Conservation (phyloP, 2,797 vertebrate species). For the Trachops cirrhosus region DNA sequence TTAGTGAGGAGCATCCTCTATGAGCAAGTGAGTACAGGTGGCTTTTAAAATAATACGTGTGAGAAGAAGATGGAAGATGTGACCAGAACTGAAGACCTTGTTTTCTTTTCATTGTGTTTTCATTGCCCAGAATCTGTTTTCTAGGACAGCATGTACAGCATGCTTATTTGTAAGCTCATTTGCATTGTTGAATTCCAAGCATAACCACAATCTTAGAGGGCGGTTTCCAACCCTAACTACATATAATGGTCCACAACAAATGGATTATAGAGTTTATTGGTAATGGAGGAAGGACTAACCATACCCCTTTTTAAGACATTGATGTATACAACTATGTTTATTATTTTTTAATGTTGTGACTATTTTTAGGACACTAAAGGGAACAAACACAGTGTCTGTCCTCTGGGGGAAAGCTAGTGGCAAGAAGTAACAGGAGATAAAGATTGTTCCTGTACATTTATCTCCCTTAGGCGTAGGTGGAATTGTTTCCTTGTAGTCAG, state of each 20-base stretch:
- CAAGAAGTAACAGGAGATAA: neutral
- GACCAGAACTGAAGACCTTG: neutral
- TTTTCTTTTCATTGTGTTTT: neutral
- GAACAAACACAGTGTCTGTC: neutral
- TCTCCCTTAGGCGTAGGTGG: neutral
- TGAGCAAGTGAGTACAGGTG: constrained; percentile 76
- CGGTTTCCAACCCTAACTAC: neutral
- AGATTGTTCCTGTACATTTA: neutral
- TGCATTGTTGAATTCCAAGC: neutral
- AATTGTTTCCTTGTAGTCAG: neutral
- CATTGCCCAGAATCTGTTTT: neutral
- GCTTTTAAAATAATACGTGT: neutral
- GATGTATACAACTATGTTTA: neutral
- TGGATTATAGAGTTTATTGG: neutral
- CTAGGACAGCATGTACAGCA: neutral
- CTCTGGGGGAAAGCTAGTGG: neutral
- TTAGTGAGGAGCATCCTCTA: constrained; percentile 81
- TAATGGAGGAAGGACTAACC: neutral
- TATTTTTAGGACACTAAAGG: neutral
- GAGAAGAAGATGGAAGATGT: neutral
- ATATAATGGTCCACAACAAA: neutral
- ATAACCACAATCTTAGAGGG: neutral
- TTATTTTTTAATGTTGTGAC: neutral
- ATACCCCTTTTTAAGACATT: neutral
- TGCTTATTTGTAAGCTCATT: constrained; percentile 16